Percentiles rank a stretch among this genome's conserved stretches.
Conservation (phyloP, 2,888 invertebrate genomes). For the Trichopoda pennipes region DNA sequence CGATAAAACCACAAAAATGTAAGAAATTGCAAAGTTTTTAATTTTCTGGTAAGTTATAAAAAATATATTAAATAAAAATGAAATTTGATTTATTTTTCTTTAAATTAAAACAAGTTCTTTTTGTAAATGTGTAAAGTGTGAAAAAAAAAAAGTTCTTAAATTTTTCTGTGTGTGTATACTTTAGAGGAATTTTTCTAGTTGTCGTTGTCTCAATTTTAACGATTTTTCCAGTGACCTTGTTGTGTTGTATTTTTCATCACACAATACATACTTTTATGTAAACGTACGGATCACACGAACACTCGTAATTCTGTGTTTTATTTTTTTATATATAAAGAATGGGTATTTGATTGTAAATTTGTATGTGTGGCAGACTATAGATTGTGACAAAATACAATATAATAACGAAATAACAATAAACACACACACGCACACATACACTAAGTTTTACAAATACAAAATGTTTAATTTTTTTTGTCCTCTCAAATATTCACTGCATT, state of each 20-base stretch:
- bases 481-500: no score
- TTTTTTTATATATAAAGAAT: constrained; percentile 19
- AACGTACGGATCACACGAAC: constrained; percentile 27
- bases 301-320: constrained; percentile 22
- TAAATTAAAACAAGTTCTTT: constrained; percentile 38
- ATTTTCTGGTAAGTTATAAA: constrained; percentile 33
- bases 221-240: constrained; percentile 82
- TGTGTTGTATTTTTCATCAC: constrained; percentile 73
- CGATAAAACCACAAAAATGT: constrained; percentile 26
- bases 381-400: constrained; percentile 34
- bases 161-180: constrained; percentile 73
- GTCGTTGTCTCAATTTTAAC: constrained; percentile 75
- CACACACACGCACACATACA: no score
- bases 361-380: constrained; percentile 19
- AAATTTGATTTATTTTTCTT: constrained; percentile 25
- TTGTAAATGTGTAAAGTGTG: constrained; percentile 22
- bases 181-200: constrained; percentile 67
- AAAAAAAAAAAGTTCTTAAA: constrained; percentile 55
- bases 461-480: no score
- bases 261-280: constrained; percentile 23
- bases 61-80: background rate
- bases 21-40: background rate
- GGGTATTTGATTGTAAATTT: constrained; percentile 6
- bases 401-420: constrained; percentile 15
- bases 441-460: no score